phyloP scores from a whole-genome alignment of 2,113 vertebrate genomes.

The Zapornia atra region DNA sequence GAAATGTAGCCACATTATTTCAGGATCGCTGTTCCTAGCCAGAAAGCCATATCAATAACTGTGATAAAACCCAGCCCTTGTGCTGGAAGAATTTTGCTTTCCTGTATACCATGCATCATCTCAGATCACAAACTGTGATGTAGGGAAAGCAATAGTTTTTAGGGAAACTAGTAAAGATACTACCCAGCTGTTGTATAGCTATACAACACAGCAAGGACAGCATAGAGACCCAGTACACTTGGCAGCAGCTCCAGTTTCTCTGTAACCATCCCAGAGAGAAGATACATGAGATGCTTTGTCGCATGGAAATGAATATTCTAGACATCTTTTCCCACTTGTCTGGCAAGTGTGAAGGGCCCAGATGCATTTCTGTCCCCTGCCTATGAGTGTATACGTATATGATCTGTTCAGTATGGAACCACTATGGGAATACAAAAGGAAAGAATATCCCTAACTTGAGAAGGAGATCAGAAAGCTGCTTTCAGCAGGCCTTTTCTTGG shows the following conservation, averaged over 20 bases:
- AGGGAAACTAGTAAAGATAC: background rate
- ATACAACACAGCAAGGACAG: background rate
- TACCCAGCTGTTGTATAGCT: background rate
- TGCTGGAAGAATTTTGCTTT: background rate
- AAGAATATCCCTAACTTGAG: background rate
- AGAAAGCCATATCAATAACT: background rate
- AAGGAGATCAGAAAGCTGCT: background rate
- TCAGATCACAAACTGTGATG: background rate
- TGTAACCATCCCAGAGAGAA: background rate
- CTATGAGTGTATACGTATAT: accelerated
- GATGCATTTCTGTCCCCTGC: background rate
- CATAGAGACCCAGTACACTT: background rate
- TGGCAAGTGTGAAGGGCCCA: background rate
- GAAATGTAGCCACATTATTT: background rate
- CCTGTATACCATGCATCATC: background rate
- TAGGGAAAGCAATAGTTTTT: background rate
- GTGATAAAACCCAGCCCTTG: background rate
- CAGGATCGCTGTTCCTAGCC: background rate
- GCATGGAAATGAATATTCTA: accelerated
- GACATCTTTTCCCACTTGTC: background rate
- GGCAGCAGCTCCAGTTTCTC: background rate
- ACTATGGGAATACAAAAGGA: background rate
- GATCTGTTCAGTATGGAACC: background rate
- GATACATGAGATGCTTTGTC: background rate
- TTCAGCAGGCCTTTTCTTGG: background rate